A percentile compares a stretch with the other conserved stretches of the same genome.
Conservation (phyloP, 2,113 vertebrate genomes). For the Podilymbus podiceps region DNA sequence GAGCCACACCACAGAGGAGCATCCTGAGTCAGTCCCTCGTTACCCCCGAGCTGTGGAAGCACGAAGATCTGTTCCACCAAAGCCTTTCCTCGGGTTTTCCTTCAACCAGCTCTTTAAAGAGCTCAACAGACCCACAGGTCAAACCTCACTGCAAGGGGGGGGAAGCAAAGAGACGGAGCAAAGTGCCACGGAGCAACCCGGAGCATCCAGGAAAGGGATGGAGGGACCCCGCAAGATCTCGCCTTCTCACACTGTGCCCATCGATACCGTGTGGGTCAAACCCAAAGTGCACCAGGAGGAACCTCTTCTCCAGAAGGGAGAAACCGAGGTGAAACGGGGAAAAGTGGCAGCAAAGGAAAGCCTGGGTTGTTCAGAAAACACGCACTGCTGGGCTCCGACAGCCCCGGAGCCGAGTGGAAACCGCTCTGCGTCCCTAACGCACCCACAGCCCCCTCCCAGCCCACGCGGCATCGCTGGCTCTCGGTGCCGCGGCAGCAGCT, state of each 20-base stretch:
- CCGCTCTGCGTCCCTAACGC: rapidly evolving
- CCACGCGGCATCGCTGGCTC: background rate
- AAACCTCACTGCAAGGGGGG: background rate
- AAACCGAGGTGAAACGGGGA: background rate
- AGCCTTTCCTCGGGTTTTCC: background rate
- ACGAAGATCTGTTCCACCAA: background rate
- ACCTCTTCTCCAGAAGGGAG: background rate
- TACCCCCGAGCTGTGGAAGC: background rate
- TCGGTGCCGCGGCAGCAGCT: rapidly evolving
- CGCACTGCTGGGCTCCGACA: background rate
- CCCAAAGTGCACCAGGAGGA: background rate
- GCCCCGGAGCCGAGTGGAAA: background rate
- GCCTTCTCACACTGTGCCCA: rapidly evolving
- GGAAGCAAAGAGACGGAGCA: background rate
- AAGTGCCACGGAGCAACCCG: background rate
- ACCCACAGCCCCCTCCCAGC: background rate
- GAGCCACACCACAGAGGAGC: background rate
- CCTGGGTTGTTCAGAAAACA: rapidly evolving
- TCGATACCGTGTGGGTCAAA: rapidly evolving
- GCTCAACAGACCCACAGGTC: background rate
- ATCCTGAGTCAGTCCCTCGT: background rate
- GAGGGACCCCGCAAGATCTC: background rate
- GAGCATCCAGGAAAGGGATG: rapidly evolving
- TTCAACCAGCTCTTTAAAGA: background rate
- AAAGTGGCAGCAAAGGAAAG: background rate